These are phyloP conservation scores for Salvelinus sp. DNA, from an alignment of 2,113 vertebrate genomes.

Conservation along the genomic window DNA sequence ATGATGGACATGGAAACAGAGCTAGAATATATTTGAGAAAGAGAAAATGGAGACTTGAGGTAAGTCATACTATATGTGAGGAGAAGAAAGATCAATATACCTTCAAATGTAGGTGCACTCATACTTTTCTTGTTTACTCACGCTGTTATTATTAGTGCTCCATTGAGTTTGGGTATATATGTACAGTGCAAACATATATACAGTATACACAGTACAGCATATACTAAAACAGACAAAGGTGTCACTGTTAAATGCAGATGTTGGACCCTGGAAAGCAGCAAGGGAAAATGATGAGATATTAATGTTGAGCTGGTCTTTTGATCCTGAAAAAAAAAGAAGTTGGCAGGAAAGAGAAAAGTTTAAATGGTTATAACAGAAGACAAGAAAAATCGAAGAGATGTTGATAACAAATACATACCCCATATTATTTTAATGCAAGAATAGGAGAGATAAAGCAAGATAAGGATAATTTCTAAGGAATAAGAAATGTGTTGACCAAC, in stretches of 20 bases:
- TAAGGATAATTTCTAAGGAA: not conserved
- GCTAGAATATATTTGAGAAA: not conserved
- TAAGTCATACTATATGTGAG: slow-evolving; percentile 1
- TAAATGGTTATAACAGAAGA: slow-evolving; percentile 24
- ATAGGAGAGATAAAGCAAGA: not conserved
- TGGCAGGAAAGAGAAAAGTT: slow-evolving; percentile 24
- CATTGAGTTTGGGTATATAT: slow-evolving; percentile 69
- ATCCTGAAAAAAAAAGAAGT: slow-evolving; percentile 63
- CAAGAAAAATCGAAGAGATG: slow-evolving; percentile 11
- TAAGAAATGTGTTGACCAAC: slow-evolving; percentile 11
- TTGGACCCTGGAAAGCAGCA: slow-evolving; percentile 59
- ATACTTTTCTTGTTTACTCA: slow-evolving; percentile 37
- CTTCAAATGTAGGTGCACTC: slow-evolving; percentile 13
- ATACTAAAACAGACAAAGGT: slow-evolving; percentile 39
- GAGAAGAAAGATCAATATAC: not conserved
- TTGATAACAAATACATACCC: not conserved
- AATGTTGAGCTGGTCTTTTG: slow-evolving; percentile 51
- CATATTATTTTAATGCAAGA: not conserved
- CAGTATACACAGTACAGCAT: slow-evolving; percentile 68
- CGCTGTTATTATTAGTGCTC: slow-evolving; percentile 53
- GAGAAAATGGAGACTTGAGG: slow-evolving; percentile 6
- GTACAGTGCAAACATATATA: slow-evolving; percentile 76
- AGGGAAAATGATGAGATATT: slow-evolving; percentile 38
- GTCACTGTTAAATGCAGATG: slow-evolving; percentile 44
- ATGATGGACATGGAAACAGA: slow-evolving; percentile 1